Conservation (phyloP, 2,797 vertebrate genomes). For the Malurus splendens region DNA sequence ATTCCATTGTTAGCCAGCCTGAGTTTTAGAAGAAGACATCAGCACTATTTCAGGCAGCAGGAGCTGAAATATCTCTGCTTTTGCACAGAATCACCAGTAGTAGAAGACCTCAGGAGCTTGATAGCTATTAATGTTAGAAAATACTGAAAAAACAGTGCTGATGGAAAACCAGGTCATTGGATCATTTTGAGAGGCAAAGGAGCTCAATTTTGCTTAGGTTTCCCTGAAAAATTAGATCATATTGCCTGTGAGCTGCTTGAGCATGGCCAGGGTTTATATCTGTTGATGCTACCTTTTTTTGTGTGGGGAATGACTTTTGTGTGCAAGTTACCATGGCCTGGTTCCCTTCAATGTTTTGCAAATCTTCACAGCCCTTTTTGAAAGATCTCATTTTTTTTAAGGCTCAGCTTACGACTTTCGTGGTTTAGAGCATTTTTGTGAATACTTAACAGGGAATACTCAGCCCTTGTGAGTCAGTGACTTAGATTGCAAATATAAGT, state of each 20-base stretch:
- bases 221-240: background rate
- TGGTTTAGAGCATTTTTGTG: background rate
- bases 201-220: background rate
- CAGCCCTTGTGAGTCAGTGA: background rate
- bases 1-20: background rate
- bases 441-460: background rate
- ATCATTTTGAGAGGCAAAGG: background rate
- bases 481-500: slow-evolving; percentile 17
- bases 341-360: background rate
- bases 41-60: background rate
- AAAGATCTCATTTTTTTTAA: background rate
- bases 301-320: background rate
- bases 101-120: background rate
- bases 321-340: background rate
- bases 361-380: background rate
- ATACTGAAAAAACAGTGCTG: background rate
- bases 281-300: background rate
- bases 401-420: background rate
- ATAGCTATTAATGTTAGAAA: background rate
- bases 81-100: background rate
- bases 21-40: background rate
- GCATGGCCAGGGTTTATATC: background rate
- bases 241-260: background rate
- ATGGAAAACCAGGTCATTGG: background rate
- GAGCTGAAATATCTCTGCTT: background rate